Evolutionary conservation across 1,140 invertebrate genomes (phyloP).

Genomic region (Belonocnema kinseyi): DNA sequence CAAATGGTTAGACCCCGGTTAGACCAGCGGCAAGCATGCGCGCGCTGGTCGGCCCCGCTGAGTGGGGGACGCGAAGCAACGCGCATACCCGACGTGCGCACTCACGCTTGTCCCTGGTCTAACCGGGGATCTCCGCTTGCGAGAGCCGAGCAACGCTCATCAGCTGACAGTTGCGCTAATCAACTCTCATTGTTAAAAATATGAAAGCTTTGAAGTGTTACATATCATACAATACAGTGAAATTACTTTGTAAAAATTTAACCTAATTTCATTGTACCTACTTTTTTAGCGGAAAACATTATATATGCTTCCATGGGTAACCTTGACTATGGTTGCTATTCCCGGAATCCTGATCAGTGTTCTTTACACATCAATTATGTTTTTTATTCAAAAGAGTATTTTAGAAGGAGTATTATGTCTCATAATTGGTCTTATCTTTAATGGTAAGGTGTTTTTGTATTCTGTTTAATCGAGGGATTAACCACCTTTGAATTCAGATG

Average conservation of each 20-base stretch:
- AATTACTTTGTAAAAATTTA: constrained; percentile 7
- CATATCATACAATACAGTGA: neutral
- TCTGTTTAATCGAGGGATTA: no score
- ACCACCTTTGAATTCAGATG: no score
- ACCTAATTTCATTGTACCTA: constrained; percentile 31
- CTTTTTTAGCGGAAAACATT: constrained; percentile 83
- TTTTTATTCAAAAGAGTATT: constrained; percentile 79
- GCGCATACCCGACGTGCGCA: no score
- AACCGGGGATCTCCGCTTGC: no score
- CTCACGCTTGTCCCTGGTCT: no score
- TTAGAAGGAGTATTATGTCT: constrained; percentile 79
- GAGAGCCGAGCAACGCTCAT: no score
- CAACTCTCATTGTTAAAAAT: neutral
- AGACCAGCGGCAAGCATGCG: no score
- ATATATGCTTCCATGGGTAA: constrained; percentile 88
- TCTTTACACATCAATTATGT: constrained; percentile 84
- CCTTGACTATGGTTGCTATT: constrained; percentile 84
- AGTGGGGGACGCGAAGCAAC: no score
- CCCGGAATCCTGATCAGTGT: constrained; percentile 82
- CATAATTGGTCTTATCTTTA: constrained; percentile 78
- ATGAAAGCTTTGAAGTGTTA: constrained; percentile 18
- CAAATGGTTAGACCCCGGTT: neutral
- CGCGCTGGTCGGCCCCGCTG: no score
- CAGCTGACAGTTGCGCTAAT: no score
- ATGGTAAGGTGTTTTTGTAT: constrained; percentile 74